These are phyloP conservation scores for Gallinago solitaria DNA, from an alignment of 2,797 vertebrate species.

Conservation along the genomic window DNA sequence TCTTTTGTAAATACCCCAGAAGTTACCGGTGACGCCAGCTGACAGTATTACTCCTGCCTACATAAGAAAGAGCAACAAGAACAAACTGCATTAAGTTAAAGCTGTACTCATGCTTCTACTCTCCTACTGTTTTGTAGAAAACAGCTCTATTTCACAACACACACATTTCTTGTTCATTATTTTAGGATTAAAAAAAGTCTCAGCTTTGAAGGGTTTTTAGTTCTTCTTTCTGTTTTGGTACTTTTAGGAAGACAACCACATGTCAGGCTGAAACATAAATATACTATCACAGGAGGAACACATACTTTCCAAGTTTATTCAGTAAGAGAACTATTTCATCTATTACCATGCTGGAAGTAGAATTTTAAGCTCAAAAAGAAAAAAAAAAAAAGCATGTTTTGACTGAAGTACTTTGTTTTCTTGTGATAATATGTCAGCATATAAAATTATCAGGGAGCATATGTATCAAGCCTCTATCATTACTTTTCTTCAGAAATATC, in stretches of 20 bases:
- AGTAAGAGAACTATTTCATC: neutral
- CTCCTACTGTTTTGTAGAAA: neutral
- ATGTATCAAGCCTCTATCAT: neutral
- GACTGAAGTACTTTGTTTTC: neutral
- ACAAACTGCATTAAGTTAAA: neutral
- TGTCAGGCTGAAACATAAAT: neutral
- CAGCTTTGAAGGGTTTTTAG: neutral
- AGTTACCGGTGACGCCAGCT: neutral
- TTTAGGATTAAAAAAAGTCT: neutral
- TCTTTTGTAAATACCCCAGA: neutral
- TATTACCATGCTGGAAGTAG: neutral
- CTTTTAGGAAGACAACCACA: neutral
- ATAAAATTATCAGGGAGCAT: neutral
- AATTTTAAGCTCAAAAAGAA: neutral
- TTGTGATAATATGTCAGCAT: too few species aligned
- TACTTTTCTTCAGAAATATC: neutral
- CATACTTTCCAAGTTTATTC: neutral
- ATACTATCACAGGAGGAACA: neutral
- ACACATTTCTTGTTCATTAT: neutral
- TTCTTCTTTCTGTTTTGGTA: neutral
- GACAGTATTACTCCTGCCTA: neutral
- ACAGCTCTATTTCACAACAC: neutral
- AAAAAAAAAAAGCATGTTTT: neutral
- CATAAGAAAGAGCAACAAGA: neutral
- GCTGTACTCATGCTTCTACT: neutral